Conservation (phyloP, 1,140 invertebrate genomes). For the Lepidurus couesii region DNA sequence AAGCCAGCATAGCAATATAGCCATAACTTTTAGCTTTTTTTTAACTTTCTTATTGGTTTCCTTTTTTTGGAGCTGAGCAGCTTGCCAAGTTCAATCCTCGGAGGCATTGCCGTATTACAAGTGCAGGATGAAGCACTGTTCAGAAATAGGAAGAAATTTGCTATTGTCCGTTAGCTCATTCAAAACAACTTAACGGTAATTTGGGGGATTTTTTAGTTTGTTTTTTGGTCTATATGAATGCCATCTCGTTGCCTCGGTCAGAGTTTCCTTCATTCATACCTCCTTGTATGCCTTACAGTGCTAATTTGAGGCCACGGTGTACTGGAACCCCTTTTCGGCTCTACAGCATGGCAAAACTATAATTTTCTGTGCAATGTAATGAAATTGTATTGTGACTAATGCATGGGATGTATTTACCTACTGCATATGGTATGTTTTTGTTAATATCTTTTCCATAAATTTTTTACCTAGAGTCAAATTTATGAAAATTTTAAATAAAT, state of each 20-base stretch:
- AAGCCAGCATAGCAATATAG: slow-evolving; percentile 14
- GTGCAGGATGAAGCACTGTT: background rate
- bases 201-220: no score
- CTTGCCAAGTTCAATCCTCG: background rate
- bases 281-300: background rate
- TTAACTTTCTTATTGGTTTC: background rate
- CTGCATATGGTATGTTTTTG: no score
- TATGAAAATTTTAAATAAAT: no score
- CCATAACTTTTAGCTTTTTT: background rate
- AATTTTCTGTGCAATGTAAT: no score
- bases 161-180: no score
- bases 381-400: no score
- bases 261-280: background rate
- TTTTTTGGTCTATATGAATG: no score
- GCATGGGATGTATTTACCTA: no score
- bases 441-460: no score
- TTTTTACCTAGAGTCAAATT: no score
- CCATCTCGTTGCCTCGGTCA: background rate
- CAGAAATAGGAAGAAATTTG: background rate
- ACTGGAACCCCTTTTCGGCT: background rate
- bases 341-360: no score
- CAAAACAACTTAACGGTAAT: no score
- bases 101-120: background rate
- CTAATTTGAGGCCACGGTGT: background rate
- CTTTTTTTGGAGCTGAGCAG: background rate